Conservation (phyloP, 2,797 vertebrate genomes). For the Gymnothorax reevesii region DNA sequence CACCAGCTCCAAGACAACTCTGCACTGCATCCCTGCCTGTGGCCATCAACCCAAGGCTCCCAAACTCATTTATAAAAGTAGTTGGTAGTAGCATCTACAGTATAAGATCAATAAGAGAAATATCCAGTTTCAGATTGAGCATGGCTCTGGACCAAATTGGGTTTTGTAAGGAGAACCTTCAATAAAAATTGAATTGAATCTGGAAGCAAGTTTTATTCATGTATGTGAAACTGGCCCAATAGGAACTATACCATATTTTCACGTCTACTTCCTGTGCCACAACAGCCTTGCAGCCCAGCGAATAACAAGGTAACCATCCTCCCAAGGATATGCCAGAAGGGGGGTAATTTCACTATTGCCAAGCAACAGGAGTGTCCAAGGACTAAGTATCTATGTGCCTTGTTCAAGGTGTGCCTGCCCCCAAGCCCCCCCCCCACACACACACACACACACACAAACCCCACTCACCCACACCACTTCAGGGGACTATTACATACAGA, state of each 20-base stretch:
- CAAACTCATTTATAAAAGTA: conserved; percentile 23
- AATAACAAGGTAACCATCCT: conserved; percentile 64
- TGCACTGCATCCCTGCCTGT: not conserved
- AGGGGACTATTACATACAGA: not conserved
- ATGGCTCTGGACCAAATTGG: too few species aligned
- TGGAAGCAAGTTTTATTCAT: too few species aligned
- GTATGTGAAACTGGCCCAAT: too few species aligned
- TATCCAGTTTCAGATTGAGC: too few species aligned
- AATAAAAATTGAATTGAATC: too few species aligned
- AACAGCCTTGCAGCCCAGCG: conserved; percentile 59
- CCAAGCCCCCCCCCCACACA: conserved; percentile 42
- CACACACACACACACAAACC: too few species aligned
- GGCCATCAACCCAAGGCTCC: not conserved
- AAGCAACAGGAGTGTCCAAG: conserved; percentile 76
- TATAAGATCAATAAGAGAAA: too few species aligned
- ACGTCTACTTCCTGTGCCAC: conserved; percentile 56
- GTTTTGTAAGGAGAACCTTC: too few species aligned
- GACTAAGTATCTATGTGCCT: conserved; percentile 55
- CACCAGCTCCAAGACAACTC: not conserved
- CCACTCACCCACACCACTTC: conserved; percentile 22
- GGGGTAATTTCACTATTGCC: conserved; percentile 79
- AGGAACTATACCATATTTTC: conserved; percentile 62
- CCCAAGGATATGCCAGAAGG: conserved; percentile 61
- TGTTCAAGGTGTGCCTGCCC: conserved; percentile 26
- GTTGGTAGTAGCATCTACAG: not conserved